phyloP scores from a whole-genome alignment of 1,140 invertebrate genomes.

The Heliconius melpomene region DNA sequence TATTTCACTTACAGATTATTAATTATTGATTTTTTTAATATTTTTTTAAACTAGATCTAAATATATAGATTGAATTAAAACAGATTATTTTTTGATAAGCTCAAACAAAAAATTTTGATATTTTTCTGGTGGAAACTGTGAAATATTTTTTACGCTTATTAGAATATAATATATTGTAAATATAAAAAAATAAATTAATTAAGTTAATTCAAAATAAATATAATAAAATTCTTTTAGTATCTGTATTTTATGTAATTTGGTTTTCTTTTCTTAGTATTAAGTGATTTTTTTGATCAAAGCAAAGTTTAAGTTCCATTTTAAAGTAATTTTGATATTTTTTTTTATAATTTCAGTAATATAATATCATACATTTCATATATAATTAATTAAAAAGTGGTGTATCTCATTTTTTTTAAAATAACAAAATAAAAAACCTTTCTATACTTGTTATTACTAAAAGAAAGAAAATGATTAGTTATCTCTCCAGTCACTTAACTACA shows the following conservation, averaged over 20 bases:
- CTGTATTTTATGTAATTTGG: conserved; percentile 7
- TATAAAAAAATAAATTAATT: background rate
- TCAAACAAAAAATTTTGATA: background rate
- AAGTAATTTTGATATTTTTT: background rate
- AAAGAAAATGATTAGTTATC: no score
- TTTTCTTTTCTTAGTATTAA: conserved; percentile 14
- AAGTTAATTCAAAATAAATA: background rate
- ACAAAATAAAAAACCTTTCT: no score
- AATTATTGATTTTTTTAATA: conserved; percentile 40
- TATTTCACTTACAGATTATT: conserved; percentile 23
- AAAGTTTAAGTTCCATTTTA: no score
- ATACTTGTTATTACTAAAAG: no score
- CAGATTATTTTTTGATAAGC: conserved; percentile 18
- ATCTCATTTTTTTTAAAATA: background rate
- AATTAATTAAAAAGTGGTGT: background rate
- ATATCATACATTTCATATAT: no score
- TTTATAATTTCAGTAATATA: no score
- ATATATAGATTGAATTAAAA: conserved; percentile 43
- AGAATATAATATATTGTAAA: conserved; percentile 16
- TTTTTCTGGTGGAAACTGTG: background rate
- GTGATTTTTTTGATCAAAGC: background rate
- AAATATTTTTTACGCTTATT: conserved; percentile 17
- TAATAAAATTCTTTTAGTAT: background rate
- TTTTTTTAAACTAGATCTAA: background rate
- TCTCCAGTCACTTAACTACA: no score